A percentile compares a stretch with the other conserved stretches of the same genome.
Conservation (phyloP, 1,140 invertebrate genomes). For the Neodiprion lecontei region DNA sequence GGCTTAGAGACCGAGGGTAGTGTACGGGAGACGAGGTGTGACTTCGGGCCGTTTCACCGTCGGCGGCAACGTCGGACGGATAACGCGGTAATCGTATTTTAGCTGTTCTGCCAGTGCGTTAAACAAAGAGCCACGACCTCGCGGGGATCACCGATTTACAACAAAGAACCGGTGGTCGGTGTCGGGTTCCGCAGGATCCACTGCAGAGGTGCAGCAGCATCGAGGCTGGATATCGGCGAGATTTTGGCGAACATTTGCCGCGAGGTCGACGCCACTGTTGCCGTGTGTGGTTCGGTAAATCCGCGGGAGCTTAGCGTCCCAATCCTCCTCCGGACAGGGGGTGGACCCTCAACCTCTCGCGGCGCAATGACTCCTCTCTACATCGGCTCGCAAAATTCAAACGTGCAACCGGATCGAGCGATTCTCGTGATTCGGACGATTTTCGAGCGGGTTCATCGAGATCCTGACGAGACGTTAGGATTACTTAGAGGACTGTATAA, state of each 20-base stretch:
- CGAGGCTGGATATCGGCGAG: too few species aligned
- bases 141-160: conserved; percentile 17
- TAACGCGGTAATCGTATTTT: background rate
- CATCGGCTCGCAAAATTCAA: conserved; percentile 8
- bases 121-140: conserved; percentile 4
- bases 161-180: conserved; percentile 10
- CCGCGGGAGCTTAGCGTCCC: conserved; percentile 51
- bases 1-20: too few species aligned
- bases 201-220: too few species aligned
- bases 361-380: conserved; percentile 8
- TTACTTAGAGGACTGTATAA: conserved; percentile 1
- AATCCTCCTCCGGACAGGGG: conserved; percentile 46
- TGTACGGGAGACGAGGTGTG: background rate
- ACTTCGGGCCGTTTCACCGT: background rate
- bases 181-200: background rate
- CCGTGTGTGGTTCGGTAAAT: conserved; percentile 55
- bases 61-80: background rate
- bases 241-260: too few species aligned
- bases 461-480: background rate
- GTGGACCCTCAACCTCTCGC: conserved; percentile 34
- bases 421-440: conserved; percentile 13
- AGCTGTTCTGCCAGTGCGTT: background rate
- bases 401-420: conserved; percentile 18
- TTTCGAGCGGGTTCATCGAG: background rate
- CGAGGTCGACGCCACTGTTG: conserved; percentile 22